Evolutionary conservation across 2,113 vertebrate genomes (phyloP), one percentile per base, ranked within the genome.

Genomic region (Myxocyprinus asiaticus): DNA sequence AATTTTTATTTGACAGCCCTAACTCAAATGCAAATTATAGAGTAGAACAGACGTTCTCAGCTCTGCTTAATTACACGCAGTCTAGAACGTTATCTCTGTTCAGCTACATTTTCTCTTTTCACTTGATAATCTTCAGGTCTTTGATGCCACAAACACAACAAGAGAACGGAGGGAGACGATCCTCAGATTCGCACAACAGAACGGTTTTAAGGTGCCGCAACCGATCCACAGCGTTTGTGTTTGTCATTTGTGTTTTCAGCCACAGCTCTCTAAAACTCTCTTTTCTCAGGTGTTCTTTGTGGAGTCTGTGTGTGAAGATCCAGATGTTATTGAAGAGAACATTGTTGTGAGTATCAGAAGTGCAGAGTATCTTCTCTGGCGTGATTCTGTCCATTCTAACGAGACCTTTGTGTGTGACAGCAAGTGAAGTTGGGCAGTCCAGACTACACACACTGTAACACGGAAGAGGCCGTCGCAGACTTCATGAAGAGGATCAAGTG

Each of bases 71-170:
- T 8, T 9, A 3, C 22, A 55, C 14, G 17, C 55, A 5, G 15
- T 58, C 55, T 58, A 58, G 55, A 11, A 33, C 14, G 22, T 76
- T 10, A 45, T 47, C 6, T 50, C 14, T 56, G 6, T 42, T 61
- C 15, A 45, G n/a, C 59, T 80, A 7, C 42, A 4, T 58, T 15
- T 10, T 7, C 2, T 10, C 9, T 4, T 69, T 53, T 6, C 33
- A 42, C 42, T 12, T 50, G 75, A 7, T 22, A 56, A 0, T 10
- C 8, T 48, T 33, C 88, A 99, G 98, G 98, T 99, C 74, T 99
- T 99, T 78, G 98, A 99, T 91, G 98, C 98, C 44, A 99, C 98
- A 50, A 99, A 99, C 86, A 99, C 98, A 1, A 99, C 98, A 59
- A 92, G 98, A 81, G 98, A 98, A 85, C 92, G 98, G 3, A 93